Conservation (phyloP, 1,140 invertebrate genomes). For the Philaenus spumarius region DNA sequence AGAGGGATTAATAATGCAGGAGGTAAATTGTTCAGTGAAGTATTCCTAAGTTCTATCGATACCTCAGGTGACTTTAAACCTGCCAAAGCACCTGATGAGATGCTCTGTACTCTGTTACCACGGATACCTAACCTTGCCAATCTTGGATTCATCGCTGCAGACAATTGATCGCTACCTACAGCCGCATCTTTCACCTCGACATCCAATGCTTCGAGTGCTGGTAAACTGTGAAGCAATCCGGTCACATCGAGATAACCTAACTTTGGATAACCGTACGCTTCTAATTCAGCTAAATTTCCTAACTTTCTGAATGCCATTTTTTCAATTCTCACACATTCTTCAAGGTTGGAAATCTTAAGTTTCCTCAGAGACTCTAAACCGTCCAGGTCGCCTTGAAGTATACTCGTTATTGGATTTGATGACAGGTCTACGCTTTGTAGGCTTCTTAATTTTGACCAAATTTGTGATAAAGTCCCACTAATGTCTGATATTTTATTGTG, state of each 20-base stretch:
- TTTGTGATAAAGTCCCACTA: conserved; percentile 41
- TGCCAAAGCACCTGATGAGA: conserved; percentile 74
- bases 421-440: conserved; percentile 68
- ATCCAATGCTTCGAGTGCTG: conserved; percentile 61
- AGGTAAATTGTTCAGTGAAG: conserved; percentile 66
- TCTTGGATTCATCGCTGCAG: conserved; percentile 68
- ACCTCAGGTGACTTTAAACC: conserved; percentile 65
- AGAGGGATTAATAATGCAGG: conserved; percentile 77
- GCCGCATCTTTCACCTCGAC: conserved; percentile 80
- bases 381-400: conserved; percentile 67
- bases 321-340: conserved; percentile 66
- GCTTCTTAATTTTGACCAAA: conserved; percentile 59
- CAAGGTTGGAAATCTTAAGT: conserved; percentile 59
- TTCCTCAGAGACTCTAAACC: conserved; percentile 55
- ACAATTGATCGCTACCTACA: conserved; percentile 74
- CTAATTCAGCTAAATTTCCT: conserved; percentile 57
- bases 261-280: conserved; percentile 65
- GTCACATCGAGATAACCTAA: conserved; percentile 77
- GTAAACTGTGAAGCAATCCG: conserved; percentile 64
- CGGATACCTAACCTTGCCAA: conserved; percentile 64
- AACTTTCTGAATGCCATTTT: conserved; percentile 71
- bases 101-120: conserved; percentile 64
- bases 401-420: conserved; percentile 61
- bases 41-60: conserved; percentile 67
- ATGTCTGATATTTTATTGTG: conserved; percentile 60